Percentiles rank a stretch among this genome's conserved stretches.
phyloP scores from a whole-genome alignment of 1,140 invertebrate genomes.

The Drosophila persimilis region DNA sequence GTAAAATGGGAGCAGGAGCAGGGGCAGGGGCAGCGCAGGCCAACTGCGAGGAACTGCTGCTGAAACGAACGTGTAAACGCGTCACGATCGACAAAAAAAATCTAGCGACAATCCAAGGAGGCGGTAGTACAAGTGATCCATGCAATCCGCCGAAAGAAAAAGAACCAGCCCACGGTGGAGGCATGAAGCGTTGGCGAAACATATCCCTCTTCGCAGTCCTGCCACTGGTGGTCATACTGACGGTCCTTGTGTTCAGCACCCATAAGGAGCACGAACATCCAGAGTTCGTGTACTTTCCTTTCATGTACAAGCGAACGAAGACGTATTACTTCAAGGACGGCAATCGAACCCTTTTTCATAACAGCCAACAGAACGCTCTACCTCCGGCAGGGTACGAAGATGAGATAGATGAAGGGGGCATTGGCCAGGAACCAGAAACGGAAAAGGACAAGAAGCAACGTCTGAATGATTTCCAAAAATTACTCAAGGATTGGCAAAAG shows the following conservation, averaged over 20 bases:
- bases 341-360: constrained; percentile 89
- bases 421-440: constrained; percentile 31
- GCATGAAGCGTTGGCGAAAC: no score
- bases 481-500: constrained; percentile 46
- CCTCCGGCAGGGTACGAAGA: constrained; percentile 90
- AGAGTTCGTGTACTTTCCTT: constrained; percentile 88
- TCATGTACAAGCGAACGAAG: constrained; percentile 88
- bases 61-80: no score
- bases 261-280: constrained; percentile 81
- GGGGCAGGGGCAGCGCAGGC: no score
- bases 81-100: no score
- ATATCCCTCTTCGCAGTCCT: not conserved
- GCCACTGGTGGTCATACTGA: constrained; percentile 42
- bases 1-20: no score
- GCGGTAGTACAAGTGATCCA: no score
- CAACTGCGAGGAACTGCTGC: no score
- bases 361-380: constrained; percentile 89
- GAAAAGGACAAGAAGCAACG: constrained; percentile 24
- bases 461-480: constrained; percentile 22
- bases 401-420: constrained; percentile 33
- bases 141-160: no score
- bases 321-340: constrained; percentile 94
- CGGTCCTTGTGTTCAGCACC: constrained; percentile 27
- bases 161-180: no score
- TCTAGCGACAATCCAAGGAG: no score